These are phyloP conservation scores for Nomada flava DNA, from an alignment of 2,888 invertebrate species.

Conservation along the genomic window DNA sequence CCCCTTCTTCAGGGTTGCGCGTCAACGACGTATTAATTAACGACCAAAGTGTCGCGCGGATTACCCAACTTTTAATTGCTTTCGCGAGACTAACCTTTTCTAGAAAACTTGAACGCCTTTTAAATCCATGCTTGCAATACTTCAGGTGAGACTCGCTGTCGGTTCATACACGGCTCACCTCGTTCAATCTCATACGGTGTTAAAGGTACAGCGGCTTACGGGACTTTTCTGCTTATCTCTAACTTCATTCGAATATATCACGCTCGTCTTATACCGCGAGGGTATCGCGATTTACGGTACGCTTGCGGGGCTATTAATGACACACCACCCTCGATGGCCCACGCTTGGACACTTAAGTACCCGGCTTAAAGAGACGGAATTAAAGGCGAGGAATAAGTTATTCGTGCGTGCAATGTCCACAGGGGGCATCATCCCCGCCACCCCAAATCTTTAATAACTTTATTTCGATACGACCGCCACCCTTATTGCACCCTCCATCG, in stretches of 20 bases:
- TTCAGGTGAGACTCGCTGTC: constrained; percentile 9
- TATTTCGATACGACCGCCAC: constrained; percentile 63
- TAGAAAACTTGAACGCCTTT: constrained; percentile 51
- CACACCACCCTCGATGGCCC: constrained; percentile 54
- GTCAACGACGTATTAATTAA: constrained; percentile 64
- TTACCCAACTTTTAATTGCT: constrained; percentile 60
- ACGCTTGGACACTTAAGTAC: constrained; percentile 65
- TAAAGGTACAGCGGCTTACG: background rate
- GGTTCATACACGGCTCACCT: background rate
- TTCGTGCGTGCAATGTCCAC: constrained; percentile 71
- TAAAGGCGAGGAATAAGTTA: constrained; percentile 70
- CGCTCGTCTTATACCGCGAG: constrained; percentile 17
- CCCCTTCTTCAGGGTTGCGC: background rate
- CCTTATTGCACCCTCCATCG: constrained; percentile 27
- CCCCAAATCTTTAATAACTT: constrained; percentile 67
- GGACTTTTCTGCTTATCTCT: constrained; percentile 43
- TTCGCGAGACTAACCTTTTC: constrained; percentile 38
- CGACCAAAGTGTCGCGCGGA: constrained; percentile 44
- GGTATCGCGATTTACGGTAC: constrained; percentile 49
- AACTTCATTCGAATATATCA: constrained; percentile 23
- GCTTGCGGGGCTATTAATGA: constrained; percentile 66
- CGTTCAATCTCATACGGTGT: background rate
- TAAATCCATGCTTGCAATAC: constrained; percentile 31
- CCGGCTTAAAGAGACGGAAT: constrained; percentile 70
- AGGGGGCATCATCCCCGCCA: constrained; percentile 27